These are phyloP conservation scores for Calvadosia cruxmelitensis DNA, from an alignment of 30 jellyfish, hydroid and myxozoan genomes.

Conservation along the genomic window DNA sequence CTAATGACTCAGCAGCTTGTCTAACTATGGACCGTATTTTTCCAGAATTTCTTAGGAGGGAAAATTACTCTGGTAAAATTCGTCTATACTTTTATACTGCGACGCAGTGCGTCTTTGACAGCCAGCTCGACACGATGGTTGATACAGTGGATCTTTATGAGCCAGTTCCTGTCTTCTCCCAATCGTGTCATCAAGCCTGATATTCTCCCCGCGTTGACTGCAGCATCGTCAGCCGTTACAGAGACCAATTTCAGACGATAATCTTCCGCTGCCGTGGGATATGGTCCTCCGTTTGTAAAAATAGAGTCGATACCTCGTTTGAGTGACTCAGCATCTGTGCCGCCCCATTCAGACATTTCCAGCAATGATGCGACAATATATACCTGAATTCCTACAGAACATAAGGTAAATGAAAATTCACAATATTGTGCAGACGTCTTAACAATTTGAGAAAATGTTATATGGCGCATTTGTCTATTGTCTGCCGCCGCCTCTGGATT, in stretches of 20 bases:
- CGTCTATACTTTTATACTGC: constrained; percentile 13
- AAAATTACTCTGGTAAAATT: constrained; percentile 22
- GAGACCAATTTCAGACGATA: constrained; percentile 2
- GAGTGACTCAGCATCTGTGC: constrained; percentile 14
- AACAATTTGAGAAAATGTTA: too few relatives aligned
- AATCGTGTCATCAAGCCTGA: constrained; percentile 43
- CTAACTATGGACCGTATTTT: constrained; percentile 9
- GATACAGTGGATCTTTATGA: constrained; percentile 48
- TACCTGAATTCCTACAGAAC: background rate
- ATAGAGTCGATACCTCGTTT: constrained; percentile 9
- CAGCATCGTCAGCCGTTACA: constrained; percentile 59
- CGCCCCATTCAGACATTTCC: constrained; percentile 16
- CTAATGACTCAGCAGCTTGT: constrained; percentile 26
- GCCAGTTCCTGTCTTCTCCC: constrained; percentile 39
- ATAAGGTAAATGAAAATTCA: too few relatives aligned
- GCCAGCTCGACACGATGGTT: constrained; percentile 52
- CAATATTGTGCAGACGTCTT: too few relatives aligned
- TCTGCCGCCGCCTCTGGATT: too few relatives aligned
- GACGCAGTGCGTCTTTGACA: constrained; percentile 14
- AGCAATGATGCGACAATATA: background rate
- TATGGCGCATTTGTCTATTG: too few relatives aligned
- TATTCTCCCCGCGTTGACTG: constrained; percentile 25
- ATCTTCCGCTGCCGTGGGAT: background rate
- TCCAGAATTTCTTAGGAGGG: constrained; percentile 6
- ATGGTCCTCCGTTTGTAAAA: background rate